These are phyloP conservation scores for Dromas ardeola DNA, from an alignment of 2,113 vertebrate species.

Conservation along the genomic window DNA sequence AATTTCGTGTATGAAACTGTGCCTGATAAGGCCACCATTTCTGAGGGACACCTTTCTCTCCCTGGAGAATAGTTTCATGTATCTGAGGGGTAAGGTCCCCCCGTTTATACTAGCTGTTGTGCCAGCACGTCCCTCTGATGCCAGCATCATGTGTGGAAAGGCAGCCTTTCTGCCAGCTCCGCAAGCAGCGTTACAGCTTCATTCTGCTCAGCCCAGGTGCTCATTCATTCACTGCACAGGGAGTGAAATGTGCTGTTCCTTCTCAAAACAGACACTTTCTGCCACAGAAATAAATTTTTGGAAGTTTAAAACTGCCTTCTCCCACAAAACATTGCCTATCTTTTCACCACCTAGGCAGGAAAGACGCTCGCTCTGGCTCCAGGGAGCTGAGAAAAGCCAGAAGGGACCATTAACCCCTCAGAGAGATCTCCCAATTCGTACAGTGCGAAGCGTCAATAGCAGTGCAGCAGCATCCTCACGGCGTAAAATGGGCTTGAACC, in stretches of 20 bases:
- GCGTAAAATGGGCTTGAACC: neutral
- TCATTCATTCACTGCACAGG: neutral
- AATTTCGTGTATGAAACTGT: neutral
- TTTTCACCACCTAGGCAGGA: neutral
- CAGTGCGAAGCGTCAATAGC: neutral
- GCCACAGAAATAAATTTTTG: neutral
- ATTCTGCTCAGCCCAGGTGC: neutral
- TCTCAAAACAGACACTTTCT: neutral
- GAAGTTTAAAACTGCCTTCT: neutral
- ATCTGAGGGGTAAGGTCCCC: neutral
- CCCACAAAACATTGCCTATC: neutral
- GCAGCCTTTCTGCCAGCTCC: neutral
- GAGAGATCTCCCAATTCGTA: neutral
- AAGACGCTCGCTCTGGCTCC: neutral
- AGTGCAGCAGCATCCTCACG: neutral
- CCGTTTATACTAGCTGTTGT: rapidly evolving
- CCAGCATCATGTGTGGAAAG: neutral
- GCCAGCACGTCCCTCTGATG: rapidly evolving
- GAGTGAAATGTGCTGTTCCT: neutral
- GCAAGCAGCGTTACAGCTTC: neutral
- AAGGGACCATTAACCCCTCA: neutral
- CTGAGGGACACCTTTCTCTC: neutral
- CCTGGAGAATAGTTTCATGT: neutral
- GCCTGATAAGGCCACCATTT: neutral
- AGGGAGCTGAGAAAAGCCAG: neutral